phyloP scores from a whole-genome alignment of 2,797 vertebrate genomes.

The Pachyuromys duprasi region DNA sequence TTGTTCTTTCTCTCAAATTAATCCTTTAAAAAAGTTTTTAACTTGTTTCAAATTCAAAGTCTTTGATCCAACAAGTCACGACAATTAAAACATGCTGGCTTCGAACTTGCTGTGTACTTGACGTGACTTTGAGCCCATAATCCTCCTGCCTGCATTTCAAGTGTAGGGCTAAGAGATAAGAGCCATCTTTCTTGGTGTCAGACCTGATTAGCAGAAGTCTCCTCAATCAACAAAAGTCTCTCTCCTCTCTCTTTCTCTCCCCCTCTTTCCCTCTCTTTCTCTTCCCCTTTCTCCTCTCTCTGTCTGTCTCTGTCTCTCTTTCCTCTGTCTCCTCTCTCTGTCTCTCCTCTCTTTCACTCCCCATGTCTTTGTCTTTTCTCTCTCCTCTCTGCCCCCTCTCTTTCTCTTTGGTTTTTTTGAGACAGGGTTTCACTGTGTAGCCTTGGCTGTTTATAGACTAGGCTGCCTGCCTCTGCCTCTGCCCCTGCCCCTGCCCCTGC shows the following conservation, averaged over 20 bases:
- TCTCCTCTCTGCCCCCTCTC: background rate
- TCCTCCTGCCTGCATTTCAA: background rate
- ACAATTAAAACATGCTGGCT: background rate
- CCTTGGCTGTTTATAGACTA: background rate
- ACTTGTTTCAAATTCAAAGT: background rate
- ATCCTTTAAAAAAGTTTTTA: background rate
- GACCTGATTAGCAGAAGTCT: background rate
- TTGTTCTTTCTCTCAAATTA: background rate
- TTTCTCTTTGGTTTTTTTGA: background rate
- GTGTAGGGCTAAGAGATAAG: background rate
- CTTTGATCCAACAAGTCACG: background rate
- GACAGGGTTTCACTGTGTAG: background rate
- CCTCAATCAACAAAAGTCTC: background rate
- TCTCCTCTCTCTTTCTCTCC: no score
- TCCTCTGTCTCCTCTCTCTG: background rate
- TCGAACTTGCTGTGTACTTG: background rate
- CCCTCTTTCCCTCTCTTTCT: background rate
- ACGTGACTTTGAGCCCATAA: background rate
- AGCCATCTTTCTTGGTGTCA: background rate
- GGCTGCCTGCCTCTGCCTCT: background rate
- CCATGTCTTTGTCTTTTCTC: no score
- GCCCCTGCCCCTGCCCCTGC: no score
- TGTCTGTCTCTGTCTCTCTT: background rate
- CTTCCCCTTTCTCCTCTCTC: background rate
- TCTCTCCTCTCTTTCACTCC: background rate